Conservation (phyloP, 1,140 invertebrate genomes). For the Neodiprion lecontei region DNA sequence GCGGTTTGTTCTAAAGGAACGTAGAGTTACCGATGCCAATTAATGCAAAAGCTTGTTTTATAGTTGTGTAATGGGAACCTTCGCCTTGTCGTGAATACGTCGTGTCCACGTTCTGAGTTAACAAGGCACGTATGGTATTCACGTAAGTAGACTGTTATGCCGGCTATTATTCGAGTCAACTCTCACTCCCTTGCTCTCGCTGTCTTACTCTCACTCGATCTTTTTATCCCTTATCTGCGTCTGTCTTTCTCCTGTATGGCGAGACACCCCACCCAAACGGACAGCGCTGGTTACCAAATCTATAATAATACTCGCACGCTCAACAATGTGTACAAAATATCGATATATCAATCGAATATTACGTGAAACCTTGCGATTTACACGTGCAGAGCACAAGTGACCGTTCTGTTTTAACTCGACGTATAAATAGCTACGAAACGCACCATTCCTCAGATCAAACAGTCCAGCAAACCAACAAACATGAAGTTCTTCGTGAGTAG, state of each 20-base stretch:
- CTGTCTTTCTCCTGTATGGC: not conserved
- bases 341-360: not conserved
- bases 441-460: constrained; percentile 38
- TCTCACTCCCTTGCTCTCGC: constrained; percentile 2
- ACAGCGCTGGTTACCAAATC: not conserved
- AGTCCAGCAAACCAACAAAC: constrained; percentile 40
- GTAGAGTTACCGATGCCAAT: not conserved
- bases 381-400: not conserved
- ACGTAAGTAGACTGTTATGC: constrained; percentile 20
- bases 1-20: not conserved
- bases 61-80: constrained; percentile 7
- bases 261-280: not conserved
- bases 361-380: not conserved
- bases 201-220: not conserved
- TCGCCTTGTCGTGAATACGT: not conserved
- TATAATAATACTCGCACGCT: no score
- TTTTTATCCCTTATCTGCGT: not conserved
- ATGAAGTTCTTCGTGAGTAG: constrained; percentile 54
- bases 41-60: not conserved
- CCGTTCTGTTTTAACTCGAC: not conserved
- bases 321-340: constrained; percentile 6
- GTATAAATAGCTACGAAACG: not conserved
- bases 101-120: constrained; percentile 1
- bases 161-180: not conserved
- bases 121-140: constrained; percentile 26